Percentiles rank a stretch among this genome's conserved stretches.
phyloP scores from a whole-genome alignment of 2,113 vertebrate species.

The Pseudois nayaur region DNA sequence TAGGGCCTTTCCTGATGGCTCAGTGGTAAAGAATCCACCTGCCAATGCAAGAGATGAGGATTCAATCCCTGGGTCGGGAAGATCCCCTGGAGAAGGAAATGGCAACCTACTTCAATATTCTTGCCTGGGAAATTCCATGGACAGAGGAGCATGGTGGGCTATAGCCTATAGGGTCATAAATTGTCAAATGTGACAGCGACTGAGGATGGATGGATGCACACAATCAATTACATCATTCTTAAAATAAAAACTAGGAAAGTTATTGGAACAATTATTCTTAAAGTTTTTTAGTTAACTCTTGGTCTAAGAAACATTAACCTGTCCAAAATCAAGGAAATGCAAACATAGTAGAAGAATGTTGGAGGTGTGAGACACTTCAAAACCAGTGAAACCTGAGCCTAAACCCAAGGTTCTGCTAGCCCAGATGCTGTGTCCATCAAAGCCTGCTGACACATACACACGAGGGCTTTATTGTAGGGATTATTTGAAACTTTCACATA shows the following conservation, averaged over 20 bases:
- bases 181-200: background rate
- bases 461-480: background rate
- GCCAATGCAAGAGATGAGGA: background rate
- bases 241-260: background rate
- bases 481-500: background rate
- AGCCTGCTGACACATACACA: background rate
- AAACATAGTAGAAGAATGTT: background rate
- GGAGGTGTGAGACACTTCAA: background rate
- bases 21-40: background rate
- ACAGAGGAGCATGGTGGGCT: background rate
- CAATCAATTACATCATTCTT: background rate
- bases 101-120: background rate
- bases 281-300: background rate
- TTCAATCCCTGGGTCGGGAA: background rate
- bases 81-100: background rate
- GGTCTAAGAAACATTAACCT: background rate
- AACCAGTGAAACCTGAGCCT: background rate
- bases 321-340: background rate
- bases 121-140: background rate
- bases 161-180: background rate
- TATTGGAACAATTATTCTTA: background rate
- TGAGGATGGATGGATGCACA: background rate
- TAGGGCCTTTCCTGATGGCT: background rate
- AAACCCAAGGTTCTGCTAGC: background rate
- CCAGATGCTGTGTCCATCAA: background rate